A percentile compares a stretch with the other conserved stretches of the same genome.
Evolutionary conservation across 2,113 vertebrate species (phyloP).

Genomic region (Acanthisitta chloris): DNA sequence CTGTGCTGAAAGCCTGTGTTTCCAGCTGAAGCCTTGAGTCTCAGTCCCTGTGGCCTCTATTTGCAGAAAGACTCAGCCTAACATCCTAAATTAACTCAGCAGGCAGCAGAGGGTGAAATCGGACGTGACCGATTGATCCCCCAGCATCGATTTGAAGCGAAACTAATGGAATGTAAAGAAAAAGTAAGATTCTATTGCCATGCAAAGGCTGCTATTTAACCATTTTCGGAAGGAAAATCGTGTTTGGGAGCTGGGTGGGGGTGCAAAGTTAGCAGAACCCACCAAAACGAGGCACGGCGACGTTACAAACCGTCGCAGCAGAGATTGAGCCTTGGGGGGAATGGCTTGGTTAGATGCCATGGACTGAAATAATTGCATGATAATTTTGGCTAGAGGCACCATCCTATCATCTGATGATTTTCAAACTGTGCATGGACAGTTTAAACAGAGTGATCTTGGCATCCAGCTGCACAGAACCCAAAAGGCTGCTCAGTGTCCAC

Average conservation of each 20-base stretch:
- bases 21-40: background rate
- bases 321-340: constrained; percentile 40
- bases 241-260: background rate
- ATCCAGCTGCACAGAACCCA: background rate
- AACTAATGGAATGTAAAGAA: constrained; percentile 68
- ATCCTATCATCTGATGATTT: constrained; percentile 72
- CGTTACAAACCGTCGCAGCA: background rate
- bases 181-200: background rate
- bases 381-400: constrained; percentile 72
- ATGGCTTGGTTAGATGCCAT: constrained; percentile 59
- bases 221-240: constrained; percentile 1
- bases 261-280: background rate
- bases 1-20: background rate
- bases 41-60: background rate
- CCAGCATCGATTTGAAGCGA: constrained; percentile 39
- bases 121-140: constrained; percentile 79
- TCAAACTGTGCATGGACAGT: constrained; percentile 64
- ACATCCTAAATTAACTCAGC: constrained; percentile 46
- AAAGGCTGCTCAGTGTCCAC: background rate
- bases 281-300: background rate
- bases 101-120: constrained; percentile 75
- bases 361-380: constrained; percentile 72
- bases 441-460: background rate
- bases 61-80: background rate
- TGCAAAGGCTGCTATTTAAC: background rate